Evolutionary conservation across 1,140 invertebrate species (phyloP).

Genomic region (Formica exsecta): DNA sequence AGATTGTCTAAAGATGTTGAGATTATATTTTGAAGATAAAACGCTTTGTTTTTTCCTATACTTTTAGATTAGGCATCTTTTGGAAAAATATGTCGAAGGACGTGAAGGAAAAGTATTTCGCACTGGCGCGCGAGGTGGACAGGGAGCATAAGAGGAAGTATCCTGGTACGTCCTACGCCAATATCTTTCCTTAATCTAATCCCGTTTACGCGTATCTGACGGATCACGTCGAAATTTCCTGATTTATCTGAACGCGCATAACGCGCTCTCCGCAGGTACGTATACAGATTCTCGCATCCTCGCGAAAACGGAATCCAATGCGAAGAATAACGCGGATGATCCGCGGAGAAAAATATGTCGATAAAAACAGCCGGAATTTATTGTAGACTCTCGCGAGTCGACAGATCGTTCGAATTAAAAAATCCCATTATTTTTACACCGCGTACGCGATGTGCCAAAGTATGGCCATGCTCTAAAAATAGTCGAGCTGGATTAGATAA

Average conservation of each 20-base stretch:
- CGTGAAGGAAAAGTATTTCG: slow-evolving; percentile 88
- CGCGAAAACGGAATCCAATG: background rate
- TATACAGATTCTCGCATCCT: slow-evolving; percentile 31
- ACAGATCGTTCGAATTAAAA: slow-evolving; percentile 19
- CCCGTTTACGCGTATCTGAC: slow-evolving; percentile 30
- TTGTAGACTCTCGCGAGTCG: background rate
- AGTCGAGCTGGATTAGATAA: slow-evolving; percentile 39
- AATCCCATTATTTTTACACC: slow-evolving; percentile 26
- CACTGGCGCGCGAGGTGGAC: slow-evolving; percentile 87
- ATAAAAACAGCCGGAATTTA: slow-evolving; percentile 1
- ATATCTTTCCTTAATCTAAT: slow-evolving; percentile 39
- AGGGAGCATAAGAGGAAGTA: slow-evolving; percentile 89
- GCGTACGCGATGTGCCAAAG: slow-evolving; percentile 26
- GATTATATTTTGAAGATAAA: background rate
- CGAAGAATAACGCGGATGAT: background rate
- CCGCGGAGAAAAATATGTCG: background rate
- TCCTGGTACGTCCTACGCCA: slow-evolving; percentile 85
- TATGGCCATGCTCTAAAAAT: slow-evolving; percentile 47
- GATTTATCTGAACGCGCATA: slow-evolving; percentile 55
- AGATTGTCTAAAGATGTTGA: background rate
- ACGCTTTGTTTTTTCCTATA: slow-evolving; percentile 5
- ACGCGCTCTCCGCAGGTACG: slow-evolving; percentile 17
- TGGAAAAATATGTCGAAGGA: slow-evolving; percentile 87
- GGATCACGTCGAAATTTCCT: slow-evolving; percentile 43
- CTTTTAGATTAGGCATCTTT: slow-evolving; percentile 85